These are phyloP conservation scores for Parthenolecanium corni DNA, from an alignment of 2,888 invertebrate species.

Conservation along the genomic window DNA sequence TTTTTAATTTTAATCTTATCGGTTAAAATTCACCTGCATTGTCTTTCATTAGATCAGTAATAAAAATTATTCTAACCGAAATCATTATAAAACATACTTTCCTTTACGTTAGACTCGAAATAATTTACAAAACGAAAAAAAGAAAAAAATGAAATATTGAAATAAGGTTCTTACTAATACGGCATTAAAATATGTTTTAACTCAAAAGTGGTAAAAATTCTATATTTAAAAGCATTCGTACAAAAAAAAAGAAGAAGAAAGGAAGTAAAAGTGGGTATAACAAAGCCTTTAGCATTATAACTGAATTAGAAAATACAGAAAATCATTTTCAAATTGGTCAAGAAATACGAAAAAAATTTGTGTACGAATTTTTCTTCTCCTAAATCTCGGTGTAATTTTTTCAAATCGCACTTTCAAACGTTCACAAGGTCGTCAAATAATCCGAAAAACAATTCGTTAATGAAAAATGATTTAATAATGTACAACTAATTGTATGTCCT, in stretches of 20 bases:
- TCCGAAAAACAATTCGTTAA: too few relatives aligned
- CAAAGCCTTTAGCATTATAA: not conserved
- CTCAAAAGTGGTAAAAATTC: conserved; percentile 17
- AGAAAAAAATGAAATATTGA: conserved; percentile 8
- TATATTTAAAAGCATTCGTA: conserved; percentile 13
- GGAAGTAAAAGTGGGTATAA: not conserved
- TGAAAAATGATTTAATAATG: too few relatives aligned
- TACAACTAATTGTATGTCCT: too few relatives aligned
- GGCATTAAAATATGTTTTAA: conserved; percentile 19
- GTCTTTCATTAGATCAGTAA: not conserved
- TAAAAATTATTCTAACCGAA: conserved; percentile 9
- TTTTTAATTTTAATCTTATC: conserved; percentile 9
- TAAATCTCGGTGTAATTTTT: too few relatives aligned
- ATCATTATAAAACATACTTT: not conserved
- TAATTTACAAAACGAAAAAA: conserved; percentile 13
- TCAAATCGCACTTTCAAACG: too few relatives aligned
- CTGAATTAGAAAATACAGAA: not conserved
- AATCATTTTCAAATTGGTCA: too few relatives aligned
- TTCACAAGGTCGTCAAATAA: too few relatives aligned
- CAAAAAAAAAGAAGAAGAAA: not conserved
- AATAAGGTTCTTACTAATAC: conserved; percentile 9
- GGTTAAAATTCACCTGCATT: not conserved
- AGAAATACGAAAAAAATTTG: too few relatives aligned
- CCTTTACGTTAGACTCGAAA: conserved; percentile 6
- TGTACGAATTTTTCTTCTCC: too few relatives aligned